Percentiles rank a stretch among this genome's conserved stretches.
These are phyloP conservation scores for Meriones psammophilus DNA, from an alignment of 2,797 vertebrate species.

Conservation along the genomic window DNA sequence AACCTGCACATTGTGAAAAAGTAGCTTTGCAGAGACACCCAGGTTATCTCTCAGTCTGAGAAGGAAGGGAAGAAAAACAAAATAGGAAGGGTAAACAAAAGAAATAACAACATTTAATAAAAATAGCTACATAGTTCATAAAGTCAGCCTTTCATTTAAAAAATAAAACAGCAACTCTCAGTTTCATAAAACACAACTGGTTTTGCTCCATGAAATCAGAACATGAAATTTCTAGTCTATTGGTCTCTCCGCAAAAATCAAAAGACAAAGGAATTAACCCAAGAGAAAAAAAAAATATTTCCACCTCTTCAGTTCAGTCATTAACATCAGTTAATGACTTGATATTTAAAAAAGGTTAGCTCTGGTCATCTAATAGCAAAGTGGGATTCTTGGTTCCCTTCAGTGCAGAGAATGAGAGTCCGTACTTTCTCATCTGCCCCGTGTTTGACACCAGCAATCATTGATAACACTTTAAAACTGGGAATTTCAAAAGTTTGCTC, in stretches of 20 bases:
- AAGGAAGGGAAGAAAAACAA: neutral
- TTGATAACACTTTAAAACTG: slow-evolving; percentile 70
- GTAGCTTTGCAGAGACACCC: neutral
- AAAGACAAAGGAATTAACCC: slow-evolving; percentile 52
- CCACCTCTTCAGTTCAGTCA: neutral
- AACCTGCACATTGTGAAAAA: neutral
- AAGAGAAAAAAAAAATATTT: neutral
- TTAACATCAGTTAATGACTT: slow-evolving; percentile 17
- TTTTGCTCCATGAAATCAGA: neutral
- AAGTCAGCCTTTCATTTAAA: slow-evolving; percentile 42
- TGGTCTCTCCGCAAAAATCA: neutral
- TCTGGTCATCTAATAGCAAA: slow-evolving; percentile 35
- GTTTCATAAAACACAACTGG: neutral
- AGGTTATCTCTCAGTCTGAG: neutral
- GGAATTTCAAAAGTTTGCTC: slow-evolving; percentile 65
- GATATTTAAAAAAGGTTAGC: slow-evolving; percentile 59
- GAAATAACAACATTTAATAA: neutral
- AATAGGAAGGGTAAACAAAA: neutral
- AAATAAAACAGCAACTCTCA: neutral
- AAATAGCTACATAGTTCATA: neutral
- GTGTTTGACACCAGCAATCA: slow-evolving; percentile 23
- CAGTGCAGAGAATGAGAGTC: slow-evolving; percentile 13
- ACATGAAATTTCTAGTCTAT: slow-evolving; percentile 55
- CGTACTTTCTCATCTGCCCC: slow-evolving; percentile 15
- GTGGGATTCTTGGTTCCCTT: neutral